Conservation (phyloP, 2,113 vertebrate genomes). For the Burhinus oedicnemus region DNA sequence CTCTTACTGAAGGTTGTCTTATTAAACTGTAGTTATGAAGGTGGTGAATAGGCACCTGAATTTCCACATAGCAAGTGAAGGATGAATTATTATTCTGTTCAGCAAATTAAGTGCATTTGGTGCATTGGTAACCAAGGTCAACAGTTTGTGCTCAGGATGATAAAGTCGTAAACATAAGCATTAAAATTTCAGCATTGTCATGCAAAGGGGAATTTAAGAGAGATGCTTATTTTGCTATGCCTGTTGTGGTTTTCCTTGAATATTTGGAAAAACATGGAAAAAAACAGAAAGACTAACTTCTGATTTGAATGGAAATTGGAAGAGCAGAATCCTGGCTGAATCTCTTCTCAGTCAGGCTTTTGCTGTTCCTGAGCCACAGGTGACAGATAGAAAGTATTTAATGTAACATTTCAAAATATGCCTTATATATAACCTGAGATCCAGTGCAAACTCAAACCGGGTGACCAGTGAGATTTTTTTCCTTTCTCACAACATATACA, state of each 20-base stretch:
- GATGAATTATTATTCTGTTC: slow-evolving; percentile 24
- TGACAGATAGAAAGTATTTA: background rate
- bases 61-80: slow-evolving; percentile 13
- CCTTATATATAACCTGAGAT: background rate
- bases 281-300: background rate
- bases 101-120: background rate
- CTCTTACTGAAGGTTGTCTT: slow-evolving; percentile 33
- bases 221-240: background rate
- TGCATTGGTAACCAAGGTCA: slow-evolving; percentile 27
- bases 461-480: background rate
- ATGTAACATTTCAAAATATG: background rate
- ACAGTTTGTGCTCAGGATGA: background rate
- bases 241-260: background rate
- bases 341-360: background rate
- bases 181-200: background rate
- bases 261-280: background rate
- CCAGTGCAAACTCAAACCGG: background rate
- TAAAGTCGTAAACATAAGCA: background rate
- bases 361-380: background rate
- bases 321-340: background rate
- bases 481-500: background rate
- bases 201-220: background rate
- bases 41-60: slow-evolving; percentile 1
- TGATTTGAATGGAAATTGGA: background rate
- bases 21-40: background rate